Conservation (phyloP, 2,113 vertebrate genomes). For the Hylia prasina region DNA sequence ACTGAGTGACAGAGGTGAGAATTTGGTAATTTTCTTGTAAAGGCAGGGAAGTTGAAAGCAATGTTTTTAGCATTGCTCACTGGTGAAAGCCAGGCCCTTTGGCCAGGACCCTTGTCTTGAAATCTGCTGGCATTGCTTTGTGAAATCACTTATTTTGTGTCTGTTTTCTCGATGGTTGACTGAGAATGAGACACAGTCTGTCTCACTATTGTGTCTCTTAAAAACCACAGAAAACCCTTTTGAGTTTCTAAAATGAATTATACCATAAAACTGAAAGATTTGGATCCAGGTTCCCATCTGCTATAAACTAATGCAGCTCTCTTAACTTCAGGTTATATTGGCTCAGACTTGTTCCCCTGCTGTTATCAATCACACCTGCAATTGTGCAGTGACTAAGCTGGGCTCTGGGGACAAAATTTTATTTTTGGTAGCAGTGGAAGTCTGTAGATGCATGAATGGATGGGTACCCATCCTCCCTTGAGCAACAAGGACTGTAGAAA, state of each 20-base stretch:
- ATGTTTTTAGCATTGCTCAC: background rate
- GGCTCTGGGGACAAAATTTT: background rate
- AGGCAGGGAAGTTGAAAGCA: background rate
- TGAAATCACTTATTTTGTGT: background rate
- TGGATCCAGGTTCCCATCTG: background rate
- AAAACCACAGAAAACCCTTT: background rate
- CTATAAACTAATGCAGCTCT: background rate
- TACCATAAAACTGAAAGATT: background rate
- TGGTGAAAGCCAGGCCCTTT: background rate
- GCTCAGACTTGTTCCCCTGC: background rate
- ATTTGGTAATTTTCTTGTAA: background rate
- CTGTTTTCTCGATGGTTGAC: background rate
- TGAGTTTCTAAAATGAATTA: background rate
- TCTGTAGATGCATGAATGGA: background rate
- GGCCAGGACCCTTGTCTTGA: background rate
- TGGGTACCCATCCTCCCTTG: background rate
- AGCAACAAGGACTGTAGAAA: background rate
- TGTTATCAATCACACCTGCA: background rate
- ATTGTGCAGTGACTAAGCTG: background rate
- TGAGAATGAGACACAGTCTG: background rate
- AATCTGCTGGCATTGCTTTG: background rate
- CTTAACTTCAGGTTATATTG: background rate
- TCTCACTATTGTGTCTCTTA: slow-evolving; percentile 1
- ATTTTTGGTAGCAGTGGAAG: slow-evolving; percentile 6
- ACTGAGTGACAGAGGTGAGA: background rate